Evolutionary conservation across 2,888 invertebrate species (phyloP), one percentile per base, ranked within the genome.

Genomic region (Stenodema calcarata): DNA sequence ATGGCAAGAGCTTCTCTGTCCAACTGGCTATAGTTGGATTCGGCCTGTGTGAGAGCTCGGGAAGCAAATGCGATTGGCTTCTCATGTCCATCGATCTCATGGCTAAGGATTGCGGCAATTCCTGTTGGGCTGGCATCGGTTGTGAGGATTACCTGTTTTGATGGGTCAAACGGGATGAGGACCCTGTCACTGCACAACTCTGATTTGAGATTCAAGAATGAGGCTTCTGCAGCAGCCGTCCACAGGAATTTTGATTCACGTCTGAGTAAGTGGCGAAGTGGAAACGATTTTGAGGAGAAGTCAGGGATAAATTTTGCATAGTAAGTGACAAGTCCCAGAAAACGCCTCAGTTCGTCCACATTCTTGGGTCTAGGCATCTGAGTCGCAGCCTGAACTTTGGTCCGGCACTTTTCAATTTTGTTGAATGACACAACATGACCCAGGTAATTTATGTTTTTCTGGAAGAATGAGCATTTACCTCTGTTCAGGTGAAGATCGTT

Each of bases 171-270:
- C 3, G 87, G 88, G 18, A 87, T 50, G 0, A 90, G 76, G 2
- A 89, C 87, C 79, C 73, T 69, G 18, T 90, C 88, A 18, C 87
- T 88, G 27, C 87, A 85, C 18, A 89, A 86, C 81, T 89, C 88
- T 50, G 85, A 18, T 86, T 90, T 90, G 9, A 89, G 82, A 79
- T 88, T 88, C 28, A 35, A 23, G 76, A 90, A 89, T 18, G 89
- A 28, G 16, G 73, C 73, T 42, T 73, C 41, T 9, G 44, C n/a
- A 16, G 44, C 28, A 23, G 73, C 73, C n/a, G 82, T 30, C 82
- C 83, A 70, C 14, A 11, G 14, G 44, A 70, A 83, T 9, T 73
- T 70, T 9, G 16, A 62, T n/a, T 87, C 73, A 69, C 88, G 88
- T 69, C 85, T 82, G 11, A 89, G 81, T 50, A 89, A 82, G 35